Conservation (phyloP, 2,113 vertebrate species). For the Vireo altiloquus region DNA sequence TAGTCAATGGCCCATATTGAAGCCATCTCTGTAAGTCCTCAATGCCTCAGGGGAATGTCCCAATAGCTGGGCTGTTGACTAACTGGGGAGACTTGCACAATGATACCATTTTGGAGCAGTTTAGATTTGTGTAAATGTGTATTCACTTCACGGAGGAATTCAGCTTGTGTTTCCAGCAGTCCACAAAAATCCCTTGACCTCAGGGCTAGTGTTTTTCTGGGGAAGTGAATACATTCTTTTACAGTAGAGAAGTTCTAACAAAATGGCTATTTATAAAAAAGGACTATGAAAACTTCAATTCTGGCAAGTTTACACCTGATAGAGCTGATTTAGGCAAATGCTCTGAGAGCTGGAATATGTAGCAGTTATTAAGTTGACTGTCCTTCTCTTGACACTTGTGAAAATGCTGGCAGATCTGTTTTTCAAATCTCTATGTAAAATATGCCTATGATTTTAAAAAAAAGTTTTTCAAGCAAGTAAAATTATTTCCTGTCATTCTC, state of each 20-base stretch:
- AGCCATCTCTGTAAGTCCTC: background rate
- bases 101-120: background rate
- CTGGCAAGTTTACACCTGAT: background rate
- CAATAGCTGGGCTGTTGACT: background rate
- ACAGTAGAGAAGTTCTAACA: background rate
- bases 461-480: background rate
- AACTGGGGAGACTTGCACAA: background rate
- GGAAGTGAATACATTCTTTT: conserved; percentile 12
- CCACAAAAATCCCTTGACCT: background rate
- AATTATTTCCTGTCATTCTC: background rate
- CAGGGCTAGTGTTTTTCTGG: background rate
- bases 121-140: background rate
- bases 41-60: background rate
- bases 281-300: background rate
- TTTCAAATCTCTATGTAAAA: background rate
- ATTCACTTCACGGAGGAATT: background rate
- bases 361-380: background rate
- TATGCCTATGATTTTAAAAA: background rate
- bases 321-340: background rate
- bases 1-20: background rate
- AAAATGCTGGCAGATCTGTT: background rate
- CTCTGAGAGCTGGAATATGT: background rate
- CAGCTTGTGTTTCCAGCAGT: background rate
- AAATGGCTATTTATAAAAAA: conserved; percentile 5
- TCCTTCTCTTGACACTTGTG: background rate